phyloP scores from a whole-genome alignment of 1,140 invertebrate species.

The Tachypleus tridentatus region DNA sequence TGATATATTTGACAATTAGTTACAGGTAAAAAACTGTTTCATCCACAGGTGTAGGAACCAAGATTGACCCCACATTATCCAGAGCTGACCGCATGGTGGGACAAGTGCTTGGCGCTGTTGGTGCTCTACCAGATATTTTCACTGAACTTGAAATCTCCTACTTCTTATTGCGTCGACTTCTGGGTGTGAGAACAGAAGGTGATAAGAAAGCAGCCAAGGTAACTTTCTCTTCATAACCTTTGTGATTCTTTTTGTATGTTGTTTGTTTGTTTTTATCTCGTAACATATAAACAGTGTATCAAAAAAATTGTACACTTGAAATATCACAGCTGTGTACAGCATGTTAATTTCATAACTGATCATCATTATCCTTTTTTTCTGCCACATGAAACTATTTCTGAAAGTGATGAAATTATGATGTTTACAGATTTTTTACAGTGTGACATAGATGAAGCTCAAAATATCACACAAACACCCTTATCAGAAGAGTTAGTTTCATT shows the following conservation, averaged over 20 bases:
- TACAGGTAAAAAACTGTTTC: not conserved
- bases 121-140: conserved; percentile 91
- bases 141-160: conserved; percentile 98
- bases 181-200: conserved; percentile 96
- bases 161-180: conserved; percentile 82
- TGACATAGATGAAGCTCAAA: too few species aligned
- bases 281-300: conserved; percentile 3
- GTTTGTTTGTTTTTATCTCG: not conserved
- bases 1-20: too few species aligned
- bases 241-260: not conserved
- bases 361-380: too few species aligned
- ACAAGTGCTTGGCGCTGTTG: conserved; percentile 95
- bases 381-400: too few species aligned
- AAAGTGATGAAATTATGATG: too few species aligned
- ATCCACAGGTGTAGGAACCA: conserved; percentile 80
- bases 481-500: too few species aligned
- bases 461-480: too few species aligned
- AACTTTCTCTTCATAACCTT: conserved; percentile 20
- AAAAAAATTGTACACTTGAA: too few species aligned
- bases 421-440: too few species aligned
- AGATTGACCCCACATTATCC: conserved; percentile 97
- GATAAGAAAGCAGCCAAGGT: conserved; percentile 98
- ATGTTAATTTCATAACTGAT: too few species aligned
- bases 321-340: too few species aligned
- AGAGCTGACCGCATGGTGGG: conserved; percentile 96